Percentiles rank a stretch among this genome's conserved stretches.
These are phyloP conservation scores for Prochilodus magdalenae DNA, from an alignment of 2,113 vertebrate species.

Conservation along the genomic window DNA sequence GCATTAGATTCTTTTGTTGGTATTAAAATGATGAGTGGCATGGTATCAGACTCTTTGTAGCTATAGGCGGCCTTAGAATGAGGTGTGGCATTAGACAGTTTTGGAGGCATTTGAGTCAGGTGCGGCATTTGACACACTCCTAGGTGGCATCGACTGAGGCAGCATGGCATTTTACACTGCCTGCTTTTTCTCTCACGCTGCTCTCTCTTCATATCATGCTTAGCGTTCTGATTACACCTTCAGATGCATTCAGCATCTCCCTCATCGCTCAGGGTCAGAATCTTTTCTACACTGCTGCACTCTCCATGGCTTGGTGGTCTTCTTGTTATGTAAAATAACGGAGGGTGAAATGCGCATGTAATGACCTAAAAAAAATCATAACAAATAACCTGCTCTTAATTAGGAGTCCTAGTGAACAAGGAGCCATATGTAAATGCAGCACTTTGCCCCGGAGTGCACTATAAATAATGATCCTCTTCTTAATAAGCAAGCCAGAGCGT, in stretches of 20 bases:
- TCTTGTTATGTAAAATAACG: slow-evolving; percentile 7
- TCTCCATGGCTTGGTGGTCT: background rate
- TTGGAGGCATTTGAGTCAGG: too few species aligned
- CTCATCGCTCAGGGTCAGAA: background rate
- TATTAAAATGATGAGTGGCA: too few species aligned
- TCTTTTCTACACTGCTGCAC: background rate
- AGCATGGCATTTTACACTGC: background rate
- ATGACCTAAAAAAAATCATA: background rate
- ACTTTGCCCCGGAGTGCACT: background rate
- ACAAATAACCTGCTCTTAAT: background rate
- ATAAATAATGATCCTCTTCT: background rate
- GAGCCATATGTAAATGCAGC: background rate
- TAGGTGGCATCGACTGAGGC: too few species aligned
- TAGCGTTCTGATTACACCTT: background rate
- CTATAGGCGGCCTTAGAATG: too few species aligned
- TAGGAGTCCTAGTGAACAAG: background rate
- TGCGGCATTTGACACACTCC: too few species aligned
- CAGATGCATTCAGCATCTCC: background rate
- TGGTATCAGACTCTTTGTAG: too few species aligned
- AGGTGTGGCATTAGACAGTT: too few species aligned
- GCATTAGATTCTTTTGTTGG: too few species aligned
- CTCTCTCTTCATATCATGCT: background rate
- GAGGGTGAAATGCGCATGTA: background rate
- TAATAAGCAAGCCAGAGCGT: slow-evolving; percentile 23
- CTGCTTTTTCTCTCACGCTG: background rate